Evolutionary conservation across 2,888 invertebrate genomes (phyloP), one percentile per base, ranked within the genome.

Genomic region (Byasa hedistus): DNA sequence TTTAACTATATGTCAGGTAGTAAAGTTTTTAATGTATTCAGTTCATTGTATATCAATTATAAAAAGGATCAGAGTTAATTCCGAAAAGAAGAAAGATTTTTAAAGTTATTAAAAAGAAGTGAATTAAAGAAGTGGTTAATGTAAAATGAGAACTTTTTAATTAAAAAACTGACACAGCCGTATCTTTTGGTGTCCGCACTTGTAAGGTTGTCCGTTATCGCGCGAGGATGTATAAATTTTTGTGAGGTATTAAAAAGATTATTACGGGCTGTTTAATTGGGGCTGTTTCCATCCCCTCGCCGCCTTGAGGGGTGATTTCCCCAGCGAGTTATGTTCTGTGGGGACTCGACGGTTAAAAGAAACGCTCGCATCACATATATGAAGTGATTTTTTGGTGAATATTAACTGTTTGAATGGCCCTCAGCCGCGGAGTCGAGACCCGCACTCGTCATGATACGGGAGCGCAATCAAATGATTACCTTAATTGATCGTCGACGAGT

Each of bases 241-340:
- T 51, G 51, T 60, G 36, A 60, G 64, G 60, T 64, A 67, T 67
- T 69, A 67, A 66, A 65, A 62, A 71, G 71, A 72, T 72, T 72
- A 71, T 69, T 64, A 70, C 71, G 70, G 70, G 67, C 68, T 69
- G 70, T 70, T 72, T 72, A 73, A 73, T 73, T 73, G 73, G 72
- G 69, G 71, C 69, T 70, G 72, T 70, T 69, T 57, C 48, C 58
- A 57, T 64, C 68, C 68, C 68, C 57, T 66, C 36, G 48, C 63
- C 23, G 56, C 56, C 48, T 57, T 5, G 59, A 57, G 64, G 67
- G 64, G 59, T 57, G 48, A 23, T 56, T 36, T 67, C 67, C 67
- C 67, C 57, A 36, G 64, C 22, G 67, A 44, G 10, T 27, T 60
- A 48, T 51, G 60, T 32, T 19, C 39, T 62, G 44, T 57, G 44